A percentile compares a stretch with the other conserved stretches of the same genome.
Conservation (phyloP, 1,140 invertebrate species). For the Aphelinus certus region DNA sequence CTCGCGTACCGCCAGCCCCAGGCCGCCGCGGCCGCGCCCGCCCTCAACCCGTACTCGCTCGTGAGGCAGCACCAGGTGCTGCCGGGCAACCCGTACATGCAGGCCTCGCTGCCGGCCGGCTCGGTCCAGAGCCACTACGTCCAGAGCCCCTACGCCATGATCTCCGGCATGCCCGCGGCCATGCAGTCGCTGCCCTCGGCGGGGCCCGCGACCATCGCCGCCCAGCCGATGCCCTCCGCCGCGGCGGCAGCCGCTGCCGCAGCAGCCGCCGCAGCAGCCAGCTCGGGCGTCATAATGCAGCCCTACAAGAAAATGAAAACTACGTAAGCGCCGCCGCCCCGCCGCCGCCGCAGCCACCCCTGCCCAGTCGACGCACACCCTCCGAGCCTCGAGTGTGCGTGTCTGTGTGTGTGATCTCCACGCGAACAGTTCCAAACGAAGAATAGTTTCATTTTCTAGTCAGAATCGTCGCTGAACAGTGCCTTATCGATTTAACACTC, state of each 20-base stretch:
- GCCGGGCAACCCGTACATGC: conserved; percentile 51
- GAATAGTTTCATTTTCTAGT: conserved; percentile 67
- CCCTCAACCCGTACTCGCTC: conserved; percentile 67
- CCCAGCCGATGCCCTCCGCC: conserved; percentile 59
- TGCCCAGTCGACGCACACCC: background rate
- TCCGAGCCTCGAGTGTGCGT: conserved; percentile 16
- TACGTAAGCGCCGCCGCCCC: conserved; percentile 68
- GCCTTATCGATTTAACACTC: conserved; percentile 57
- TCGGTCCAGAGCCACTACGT: conserved; percentile 62
- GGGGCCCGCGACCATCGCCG: conserved; percentile 60
- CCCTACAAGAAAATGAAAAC: conserved; percentile 90
- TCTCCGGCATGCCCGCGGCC: conserved; percentile 53
- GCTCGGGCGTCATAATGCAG: conserved; percentile 74
- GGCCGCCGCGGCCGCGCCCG: conserved; percentile 59
- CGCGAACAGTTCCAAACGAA: conserved; percentile 43
- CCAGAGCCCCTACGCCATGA: conserved; percentile 60
- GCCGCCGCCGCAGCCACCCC: background rate
- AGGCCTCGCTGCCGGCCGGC: conserved; percentile 59
- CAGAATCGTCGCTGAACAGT: conserved; percentile 67
- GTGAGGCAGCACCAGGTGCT: conserved; percentile 65
- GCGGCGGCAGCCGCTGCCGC: conserved; percentile 57
- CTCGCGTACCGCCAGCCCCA: conserved; percentile 71
- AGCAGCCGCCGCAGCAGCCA: conserved; percentile 55
- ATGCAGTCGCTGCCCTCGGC: conserved; percentile 53
- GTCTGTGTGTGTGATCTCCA: conserved; percentile 7